Percentiles rank a stretch among this genome's conserved stretches.
These are phyloP conservation scores for Xestia c-nigrum DNA, from an alignment of 2,888 invertebrate species.

Conservation along the genomic window DNA sequence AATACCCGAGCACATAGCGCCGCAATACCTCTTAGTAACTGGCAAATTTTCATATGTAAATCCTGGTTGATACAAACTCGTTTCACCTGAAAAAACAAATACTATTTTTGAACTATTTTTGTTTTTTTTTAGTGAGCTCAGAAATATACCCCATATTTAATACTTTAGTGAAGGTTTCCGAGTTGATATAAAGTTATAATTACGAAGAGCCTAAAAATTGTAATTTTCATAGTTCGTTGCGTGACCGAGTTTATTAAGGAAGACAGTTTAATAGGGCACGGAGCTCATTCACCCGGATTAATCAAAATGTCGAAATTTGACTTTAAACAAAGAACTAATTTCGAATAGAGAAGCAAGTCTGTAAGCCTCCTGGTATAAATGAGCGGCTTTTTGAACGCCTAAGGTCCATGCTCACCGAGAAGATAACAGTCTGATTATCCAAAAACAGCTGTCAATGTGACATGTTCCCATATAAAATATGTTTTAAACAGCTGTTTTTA, in stretches of 20 bases:
- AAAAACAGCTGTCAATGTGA: too few species aligned
- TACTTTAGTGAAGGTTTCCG: background rate
- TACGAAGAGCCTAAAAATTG: background rate
- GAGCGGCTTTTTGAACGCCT: background rate
- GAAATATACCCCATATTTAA: too few species aligned
- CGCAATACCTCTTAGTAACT: background rate
- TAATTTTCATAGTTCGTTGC: slow-evolving; percentile 18
- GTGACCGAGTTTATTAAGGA: slow-evolving; percentile 13
- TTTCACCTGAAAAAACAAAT: background rate
- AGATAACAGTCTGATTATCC: too few species aligned
- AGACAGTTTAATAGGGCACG: slow-evolving; percentile 13
- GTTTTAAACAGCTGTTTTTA: too few species aligned
- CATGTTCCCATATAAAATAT: too few species aligned
- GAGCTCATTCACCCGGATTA: slow-evolving; percentile 15
- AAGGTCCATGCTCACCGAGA: too few species aligned
- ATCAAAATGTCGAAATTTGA: slow-evolving; percentile 13
- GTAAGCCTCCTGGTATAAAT: background rate
- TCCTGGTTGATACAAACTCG: background rate
- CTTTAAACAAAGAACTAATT: background rate
- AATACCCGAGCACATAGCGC: background rate
- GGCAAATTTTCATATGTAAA: background rate
- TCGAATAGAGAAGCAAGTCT: background rate
- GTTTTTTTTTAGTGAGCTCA: too few species aligned
- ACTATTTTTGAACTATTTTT: background rate
- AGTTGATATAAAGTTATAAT: background rate